Evolutionary conservation across 1,140 invertebrate species (phyloP), one percentile per base, ranked within the genome.

Genomic region (Aleiodes sp.): DNA sequence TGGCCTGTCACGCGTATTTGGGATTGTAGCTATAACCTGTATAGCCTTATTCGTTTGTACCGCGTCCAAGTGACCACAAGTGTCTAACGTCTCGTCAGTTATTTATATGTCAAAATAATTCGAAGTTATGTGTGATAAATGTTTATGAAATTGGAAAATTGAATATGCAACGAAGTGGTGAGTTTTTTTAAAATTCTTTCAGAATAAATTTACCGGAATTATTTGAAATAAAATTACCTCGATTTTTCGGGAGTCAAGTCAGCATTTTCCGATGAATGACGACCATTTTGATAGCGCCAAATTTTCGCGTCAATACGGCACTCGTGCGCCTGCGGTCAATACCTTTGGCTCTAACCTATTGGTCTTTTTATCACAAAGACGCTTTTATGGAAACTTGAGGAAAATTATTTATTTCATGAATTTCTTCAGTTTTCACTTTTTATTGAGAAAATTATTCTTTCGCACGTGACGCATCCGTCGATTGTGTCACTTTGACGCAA

Each of bases 141-240:
- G 65, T 69, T 66, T 60, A 31, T 72, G 29, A 68, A 33, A 3
- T 21, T 16, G 33, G 24, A 39, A 41, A 24, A 16, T 62, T 33
- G 76, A 80, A 56, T 56, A 82, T 82, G 80, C 80, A 81, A 71
- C 73, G 74, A 76, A 81, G 73, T 76, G 77, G 80, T 81, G 65
- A 78, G 80, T 31, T 1, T 2, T 19, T 3, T n/a, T 60, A 19
- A 2, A 35, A 28, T 60, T 68, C 57, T 67, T 24, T n/a, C 24
- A 8, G 8, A 31, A 46, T 16, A n/a, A 52, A 52, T 43, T 10
- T 3, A 41, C n/a, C n/a, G n/a, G 6, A 7, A 43, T 21, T 10
- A 9, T 19, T 52, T 29, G n/a, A 16, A n/a, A n/a, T n/a, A n/a
- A n/a, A n/a, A n/a, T n/a, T n/a, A n/a, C n/a, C n/a, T n/a, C n/a